A percentile compares a stretch with the other conserved stretches of the same genome.
Evolutionary conservation across 2,888 invertebrate species (phyloP).

Genomic region (Ditula angustiorana): DNA sequence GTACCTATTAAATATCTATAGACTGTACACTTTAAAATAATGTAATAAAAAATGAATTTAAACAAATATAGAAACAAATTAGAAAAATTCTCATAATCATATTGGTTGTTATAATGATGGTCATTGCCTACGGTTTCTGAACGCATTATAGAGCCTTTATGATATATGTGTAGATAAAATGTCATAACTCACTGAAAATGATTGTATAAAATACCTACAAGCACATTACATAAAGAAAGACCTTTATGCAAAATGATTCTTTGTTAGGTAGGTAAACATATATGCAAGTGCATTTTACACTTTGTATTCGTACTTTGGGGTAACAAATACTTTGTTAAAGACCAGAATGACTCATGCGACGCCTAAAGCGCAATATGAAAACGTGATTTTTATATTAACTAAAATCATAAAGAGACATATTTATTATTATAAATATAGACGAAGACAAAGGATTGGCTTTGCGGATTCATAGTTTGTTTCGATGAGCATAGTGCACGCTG

Average conservation of each 20-base stretch:
- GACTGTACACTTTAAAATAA: no score
- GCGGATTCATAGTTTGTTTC: slow-evolving; percentile 1
- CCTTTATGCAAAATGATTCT: slow-evolving; percentile 48
- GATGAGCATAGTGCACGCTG: not conserved
- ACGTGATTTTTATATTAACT: slow-evolving; percentile 37
- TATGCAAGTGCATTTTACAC: slow-evolving; percentile 42
- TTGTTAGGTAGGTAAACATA: slow-evolving; percentile 55
- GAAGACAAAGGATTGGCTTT: slow-evolving; percentile 13
- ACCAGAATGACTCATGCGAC: slow-evolving; percentile 46
- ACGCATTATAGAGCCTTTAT: not conserved
- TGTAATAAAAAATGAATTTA: no score
- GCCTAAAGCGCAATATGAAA: slow-evolving; percentile 42
- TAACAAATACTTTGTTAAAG: slow-evolving; percentile 50
- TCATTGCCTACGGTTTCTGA: no score
- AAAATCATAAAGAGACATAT: not conserved
- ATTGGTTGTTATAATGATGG: no score
- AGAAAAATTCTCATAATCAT: no score
- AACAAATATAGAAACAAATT: no score
- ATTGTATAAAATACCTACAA: not conserved
- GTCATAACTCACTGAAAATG: slow-evolving; percentile 26
- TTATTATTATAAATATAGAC: not conserved
- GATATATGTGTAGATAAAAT: slow-evolving; percentile 33
- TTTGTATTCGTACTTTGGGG: slow-evolving; percentile 49
- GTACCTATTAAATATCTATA: no score
- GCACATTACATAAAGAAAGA: slow-evolving; percentile 41